These are phyloP conservation scores for Cephus spinipes DNA, from an alignment of 2,888 invertebrate species.

Conservation along the genomic window DNA sequence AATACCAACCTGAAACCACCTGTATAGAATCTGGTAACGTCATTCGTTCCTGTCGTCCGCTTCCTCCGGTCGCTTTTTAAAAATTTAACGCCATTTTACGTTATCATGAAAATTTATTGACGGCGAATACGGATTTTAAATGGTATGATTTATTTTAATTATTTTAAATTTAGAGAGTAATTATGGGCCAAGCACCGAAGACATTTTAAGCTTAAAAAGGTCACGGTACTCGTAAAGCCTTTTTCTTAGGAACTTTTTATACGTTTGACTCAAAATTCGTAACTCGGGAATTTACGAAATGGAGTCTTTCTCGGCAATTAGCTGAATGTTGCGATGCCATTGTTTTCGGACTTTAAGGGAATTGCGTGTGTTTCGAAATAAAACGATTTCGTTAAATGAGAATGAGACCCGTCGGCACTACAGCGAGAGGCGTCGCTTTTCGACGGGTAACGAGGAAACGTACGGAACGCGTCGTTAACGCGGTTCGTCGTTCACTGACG, in stretches of 20 bases:
- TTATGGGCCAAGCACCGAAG: background rate
- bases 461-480: background rate
- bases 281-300: background rate
- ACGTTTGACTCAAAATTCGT: background rate
- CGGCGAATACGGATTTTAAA: background rate
- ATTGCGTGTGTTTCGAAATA: background rate
- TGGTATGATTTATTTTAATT: background rate
- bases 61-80: background rate
- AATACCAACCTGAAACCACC: background rate
- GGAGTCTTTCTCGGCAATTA: background rate
- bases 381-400: background rate
- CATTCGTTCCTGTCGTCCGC: background rate
- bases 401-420: background rate
- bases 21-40: background rate
- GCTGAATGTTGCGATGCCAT: background rate
- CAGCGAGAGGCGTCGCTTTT: background rate
- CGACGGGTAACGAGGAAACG: background rate
- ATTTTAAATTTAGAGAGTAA: background rate
- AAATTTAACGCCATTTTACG: background rate
- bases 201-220: background rate
- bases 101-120: background rate
- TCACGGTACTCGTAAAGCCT: background rate
- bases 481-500: background rate
- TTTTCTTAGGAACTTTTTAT: background rate
- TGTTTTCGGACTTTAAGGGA: background rate